Conservation (phyloP, 2,113 vertebrate genomes). For the Archocentrus centrarchus region DNA sequence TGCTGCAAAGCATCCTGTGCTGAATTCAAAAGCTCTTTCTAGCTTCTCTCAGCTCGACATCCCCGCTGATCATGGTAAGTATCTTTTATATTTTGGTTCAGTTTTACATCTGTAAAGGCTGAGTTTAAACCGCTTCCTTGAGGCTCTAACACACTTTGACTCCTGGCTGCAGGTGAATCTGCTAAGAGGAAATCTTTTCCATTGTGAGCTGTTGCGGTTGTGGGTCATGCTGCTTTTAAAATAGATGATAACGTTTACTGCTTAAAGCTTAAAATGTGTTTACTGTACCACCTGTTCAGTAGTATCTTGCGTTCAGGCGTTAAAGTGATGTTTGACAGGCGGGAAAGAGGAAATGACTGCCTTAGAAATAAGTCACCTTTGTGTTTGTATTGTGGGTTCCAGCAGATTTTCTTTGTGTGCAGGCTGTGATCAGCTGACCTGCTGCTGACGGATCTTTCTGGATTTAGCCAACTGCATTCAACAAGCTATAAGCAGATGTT, state of each 20-base stretch:
- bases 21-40: background rate
- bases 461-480: background rate
- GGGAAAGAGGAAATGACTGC: accelerated
- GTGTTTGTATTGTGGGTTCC: background rate
- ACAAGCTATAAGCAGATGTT: background rate
- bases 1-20: slow-evolving; percentile 13
- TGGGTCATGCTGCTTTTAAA: background rate
- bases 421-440: background rate
- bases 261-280: background rate
- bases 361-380: no score
- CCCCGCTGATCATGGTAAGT: slow-evolving; percentile 45
- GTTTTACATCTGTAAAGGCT: background rate
- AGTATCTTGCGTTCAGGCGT: no score
- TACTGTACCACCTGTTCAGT: background rate
- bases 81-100: background rate
- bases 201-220: background rate
- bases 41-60: background rate
- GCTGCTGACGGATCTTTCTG: background rate
- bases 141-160: background rate
- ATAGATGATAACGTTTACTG: no score
- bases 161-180: background rate
- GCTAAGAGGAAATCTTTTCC: background rate
- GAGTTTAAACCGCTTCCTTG: background rate
- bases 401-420: background rate
- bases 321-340: no score